Conservation (phyloP, 2,113 vertebrate species). For the Synchiropus splendidus region DNA sequence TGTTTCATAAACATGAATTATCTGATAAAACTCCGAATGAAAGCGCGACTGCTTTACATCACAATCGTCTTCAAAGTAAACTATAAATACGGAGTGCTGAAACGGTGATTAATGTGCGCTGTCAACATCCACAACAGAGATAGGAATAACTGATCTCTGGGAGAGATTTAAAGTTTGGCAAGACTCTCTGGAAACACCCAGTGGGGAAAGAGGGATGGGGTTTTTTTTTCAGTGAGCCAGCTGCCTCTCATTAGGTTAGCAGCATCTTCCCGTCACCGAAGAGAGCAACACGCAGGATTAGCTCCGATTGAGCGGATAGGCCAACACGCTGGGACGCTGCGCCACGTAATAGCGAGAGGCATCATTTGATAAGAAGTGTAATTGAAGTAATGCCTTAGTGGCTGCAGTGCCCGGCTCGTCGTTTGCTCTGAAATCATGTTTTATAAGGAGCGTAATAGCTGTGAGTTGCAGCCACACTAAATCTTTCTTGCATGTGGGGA, state of each 20-base stretch:
- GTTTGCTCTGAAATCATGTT: conserved; percentile 15
- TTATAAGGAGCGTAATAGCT: conserved; percentile 10
- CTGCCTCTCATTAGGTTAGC: conserved; percentile 70
- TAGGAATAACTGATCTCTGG: conserved; percentile 50
- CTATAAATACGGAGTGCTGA: conserved; percentile 23
- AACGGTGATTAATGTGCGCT: conserved; percentile 46
- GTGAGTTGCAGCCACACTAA: conserved; percentile 4
- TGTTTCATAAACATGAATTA: conserved; percentile 51
- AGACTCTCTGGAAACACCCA: conserved; percentile 35
- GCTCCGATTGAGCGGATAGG: conserved; percentile 67
- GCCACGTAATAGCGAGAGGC: conserved; percentile 58
- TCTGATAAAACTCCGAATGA: conserved; percentile 54
- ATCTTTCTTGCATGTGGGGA: conserved; percentile 11
- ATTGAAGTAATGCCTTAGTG: conserved; percentile 42
- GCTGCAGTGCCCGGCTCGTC: conserved; percentile 15
- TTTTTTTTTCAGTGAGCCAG: conserved; percentile 48
- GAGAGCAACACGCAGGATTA: conserved; percentile 67
- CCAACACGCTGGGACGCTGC: conserved; percentile 51
- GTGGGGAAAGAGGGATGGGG: conserved; percentile 37
- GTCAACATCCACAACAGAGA: conserved; percentile 32
- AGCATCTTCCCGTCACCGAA: conserved; percentile 66
- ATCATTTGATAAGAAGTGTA: conserved; percentile 58
- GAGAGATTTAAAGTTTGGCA: conserved; percentile 55
- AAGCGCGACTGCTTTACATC: conserved; percentile 11
- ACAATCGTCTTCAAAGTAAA: conserved; percentile 46